phyloP scores from a whole-genome alignment of 1,140 invertebrate genomes.

The Drosophila ironensis region DNA sequence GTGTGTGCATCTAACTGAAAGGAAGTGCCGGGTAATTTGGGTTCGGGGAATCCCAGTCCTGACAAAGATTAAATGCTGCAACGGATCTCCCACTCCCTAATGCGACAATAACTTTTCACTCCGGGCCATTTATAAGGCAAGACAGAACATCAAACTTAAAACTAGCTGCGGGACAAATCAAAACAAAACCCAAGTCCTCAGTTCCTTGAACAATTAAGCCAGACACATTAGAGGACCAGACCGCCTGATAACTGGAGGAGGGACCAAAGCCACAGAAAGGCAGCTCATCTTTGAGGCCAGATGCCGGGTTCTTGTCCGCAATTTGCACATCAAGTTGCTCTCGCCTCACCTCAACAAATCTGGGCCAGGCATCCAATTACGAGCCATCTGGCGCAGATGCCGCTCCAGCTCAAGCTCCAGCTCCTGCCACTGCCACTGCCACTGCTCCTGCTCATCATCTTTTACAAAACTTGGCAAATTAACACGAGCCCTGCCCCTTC shows the following conservation, averaged over 20 bases:
- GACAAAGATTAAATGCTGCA: conserved; percentile 28
- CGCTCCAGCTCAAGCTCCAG: conserved; percentile 1
- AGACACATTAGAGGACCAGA: conserved; percentile 26
- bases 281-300: not conserved
- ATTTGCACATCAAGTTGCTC: conserved; percentile 51
- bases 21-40: conserved; percentile 50
- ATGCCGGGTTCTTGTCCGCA: conserved; percentile 31
- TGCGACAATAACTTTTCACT: conserved; percentile 14
- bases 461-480: conserved; percentile 65
- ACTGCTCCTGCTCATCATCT: conserved; percentile 9
- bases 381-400: conserved; percentile 58
- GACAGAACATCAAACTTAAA: conserved; percentile 1
- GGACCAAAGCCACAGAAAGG: conserved; percentile 31
- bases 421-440: not conserved
- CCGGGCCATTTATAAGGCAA: not conserved
- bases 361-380: conserved; percentile 60
- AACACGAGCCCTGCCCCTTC: conserved; percentile 49
- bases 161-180: conserved; percentile 30
- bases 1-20: conserved; percentile 44
- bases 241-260: conserved; percentile 23
- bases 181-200: not conserved
- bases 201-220: conserved; percentile 19
- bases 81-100: conserved; percentile 10
- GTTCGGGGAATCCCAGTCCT: conserved; percentile 7
- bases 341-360: conserved; percentile 35